Base-by-base conservation (phyloP, 1,140 invertebrate species). In the Oryzaephilus surinamensis region DNA sequence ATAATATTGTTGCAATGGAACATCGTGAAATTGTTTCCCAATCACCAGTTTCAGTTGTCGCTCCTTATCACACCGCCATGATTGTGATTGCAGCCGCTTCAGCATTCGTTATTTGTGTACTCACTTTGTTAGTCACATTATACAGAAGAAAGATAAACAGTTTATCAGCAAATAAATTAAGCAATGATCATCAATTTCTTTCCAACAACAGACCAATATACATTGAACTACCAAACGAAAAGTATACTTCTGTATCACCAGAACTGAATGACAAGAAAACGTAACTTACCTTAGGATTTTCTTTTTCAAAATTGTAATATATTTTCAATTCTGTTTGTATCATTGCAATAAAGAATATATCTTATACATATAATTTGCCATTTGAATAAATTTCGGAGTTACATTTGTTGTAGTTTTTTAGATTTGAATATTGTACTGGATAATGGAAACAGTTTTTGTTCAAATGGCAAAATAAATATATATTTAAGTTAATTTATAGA, bases 91-190 rank as follows among this genome's bases (percentile, higher is more conserved):
- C 73, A 3, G 75, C 76, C 0, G 73, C 75, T 2, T 79, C 78
- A 16, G 78, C 77, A 7, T 81, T 82, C 51, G 68, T 82, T 32
- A 79, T 83, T 45, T 78, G 76, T 53, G 75, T 77, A 24, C 60
- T 84, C 11, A 69, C 76, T 7, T 70, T 82, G 10, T 60, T 82
- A 3, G 63, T 81, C 6, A 74, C 81, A 60, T 63, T 82, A 8
- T 81, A 82, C 57, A 67, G 70, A 23, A 68, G 70, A 48, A 73
- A 74, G 52, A 57, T 58, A 50, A 55, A 61, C 34, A 61, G 61
- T 26, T 33, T 63, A 42, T 70, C 66, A 5, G 52, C 63, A 18
- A 50, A 65, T 16, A 71, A 74, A 52, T 63, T 67, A 11, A 60
- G 66, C 4, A 67, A 71, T 43, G 69, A 70, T 8, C 69, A 69